Evolutionary conservation across 2,888 invertebrate species (phyloP).

Genomic region (Trissoscelio sp.): DNA sequence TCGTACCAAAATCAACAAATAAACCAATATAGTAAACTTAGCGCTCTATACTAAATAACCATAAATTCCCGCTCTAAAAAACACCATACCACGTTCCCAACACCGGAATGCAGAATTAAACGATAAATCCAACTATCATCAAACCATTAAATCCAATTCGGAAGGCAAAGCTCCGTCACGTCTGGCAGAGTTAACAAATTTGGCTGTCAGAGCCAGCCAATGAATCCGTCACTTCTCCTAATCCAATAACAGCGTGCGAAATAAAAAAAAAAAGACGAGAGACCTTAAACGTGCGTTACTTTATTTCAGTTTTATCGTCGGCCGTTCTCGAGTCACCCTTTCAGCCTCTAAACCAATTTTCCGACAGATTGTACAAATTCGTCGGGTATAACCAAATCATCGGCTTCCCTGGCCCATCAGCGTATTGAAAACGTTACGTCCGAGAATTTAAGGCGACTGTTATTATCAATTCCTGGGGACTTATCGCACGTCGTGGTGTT

Average conservation of each 20-base stretch:
- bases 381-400: constrained; percentile 48
- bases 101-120: not conserved
- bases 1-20: no score
- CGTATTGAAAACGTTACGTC: constrained; percentile 12
- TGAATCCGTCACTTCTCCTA: constrained; percentile 37
- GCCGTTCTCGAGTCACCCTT: constrained; percentile 25
- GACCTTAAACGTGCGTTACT: not conserved
- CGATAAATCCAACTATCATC: constrained; percentile 27
- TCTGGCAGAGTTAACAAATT: constrained; percentile 27
- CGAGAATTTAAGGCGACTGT: constrained; percentile 33
- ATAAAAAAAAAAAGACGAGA: constrained; percentile 24
- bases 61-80: not conserved
- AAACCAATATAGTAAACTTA: not conserved
- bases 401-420: not conserved
- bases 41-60: not conserved
- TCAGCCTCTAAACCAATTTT: constrained; percentile 42
- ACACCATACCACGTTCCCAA: not conserved
- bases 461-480: constrained; percentile 60
- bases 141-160: constrained; percentile 6
- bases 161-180: not conserved
- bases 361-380: constrained; percentile 50
- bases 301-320: not conserved
- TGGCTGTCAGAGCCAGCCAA: constrained; percentile 16
- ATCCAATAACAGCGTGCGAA: constrained; percentile 29
- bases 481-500: constrained; percentile 44